A percentile compares a stretch with the other conserved stretches of the same genome.
Conservation (phyloP, 2,113 vertebrate genomes). For the Phalacrocorax carbo region DNA sequence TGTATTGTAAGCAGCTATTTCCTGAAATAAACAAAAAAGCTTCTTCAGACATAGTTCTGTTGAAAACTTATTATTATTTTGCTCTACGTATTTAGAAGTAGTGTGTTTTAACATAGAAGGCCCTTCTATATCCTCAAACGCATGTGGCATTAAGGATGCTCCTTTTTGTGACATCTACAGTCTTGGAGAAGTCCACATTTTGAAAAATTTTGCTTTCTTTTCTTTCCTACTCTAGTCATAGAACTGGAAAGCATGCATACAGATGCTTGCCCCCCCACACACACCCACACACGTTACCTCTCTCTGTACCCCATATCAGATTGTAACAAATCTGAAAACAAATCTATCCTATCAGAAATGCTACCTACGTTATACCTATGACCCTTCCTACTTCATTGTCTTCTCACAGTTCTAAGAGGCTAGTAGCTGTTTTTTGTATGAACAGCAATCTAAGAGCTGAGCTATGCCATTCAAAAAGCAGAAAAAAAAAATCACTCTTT, state of each 20-base stretch:
- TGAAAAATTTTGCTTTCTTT: background rate
- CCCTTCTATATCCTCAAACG: no score
- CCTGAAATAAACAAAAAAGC: background rate
- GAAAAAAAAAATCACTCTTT: background rate
- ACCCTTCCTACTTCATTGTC: background rate
- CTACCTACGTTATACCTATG: background rate
- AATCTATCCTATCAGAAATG: background rate
- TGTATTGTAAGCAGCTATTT: background rate
- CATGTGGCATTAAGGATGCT: background rate
- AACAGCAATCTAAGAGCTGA: constrained; percentile 18
- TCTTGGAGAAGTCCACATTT: background rate
- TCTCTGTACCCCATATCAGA: background rate
- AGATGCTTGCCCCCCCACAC: background rate
- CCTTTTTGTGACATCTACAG: background rate
- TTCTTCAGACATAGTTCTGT: background rate
- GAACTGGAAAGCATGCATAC: background rate
- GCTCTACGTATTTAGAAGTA: background rate
- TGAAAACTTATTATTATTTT: background rate
- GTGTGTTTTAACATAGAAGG: background rate
- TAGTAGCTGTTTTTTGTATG: constrained; percentile 13
- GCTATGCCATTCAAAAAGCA: background rate
- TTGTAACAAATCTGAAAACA: background rate
- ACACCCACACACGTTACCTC: background rate
- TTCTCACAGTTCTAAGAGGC: background rate
- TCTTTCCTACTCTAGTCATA: background rate